phyloP scores from a whole-genome alignment of 1,140 invertebrate genomes.

The Sitophilus oryzae region DNA sequence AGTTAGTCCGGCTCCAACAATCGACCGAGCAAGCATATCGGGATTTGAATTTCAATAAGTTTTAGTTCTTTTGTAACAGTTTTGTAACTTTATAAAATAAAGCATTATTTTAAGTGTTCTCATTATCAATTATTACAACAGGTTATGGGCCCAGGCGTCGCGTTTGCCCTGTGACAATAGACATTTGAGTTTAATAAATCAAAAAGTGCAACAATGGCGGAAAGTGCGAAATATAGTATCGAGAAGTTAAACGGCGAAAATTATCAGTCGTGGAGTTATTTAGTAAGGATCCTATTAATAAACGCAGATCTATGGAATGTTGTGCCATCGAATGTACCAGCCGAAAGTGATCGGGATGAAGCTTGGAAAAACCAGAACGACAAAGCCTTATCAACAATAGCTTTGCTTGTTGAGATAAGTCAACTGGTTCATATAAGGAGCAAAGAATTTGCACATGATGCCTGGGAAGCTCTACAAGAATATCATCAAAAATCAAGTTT shows the following conservation, averaged over 20 bases:
- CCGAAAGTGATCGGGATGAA: background rate
- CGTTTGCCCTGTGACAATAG: too few relatives aligned
- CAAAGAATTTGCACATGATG: constrained; percentile 2
- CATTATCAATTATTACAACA: too few relatives aligned
- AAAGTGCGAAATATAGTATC: constrained; percentile 3
- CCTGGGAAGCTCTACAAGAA: constrained; percentile 9
- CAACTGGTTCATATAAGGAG: constrained; percentile 10
- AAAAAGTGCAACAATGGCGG: too few relatives aligned
- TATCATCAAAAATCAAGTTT: constrained; percentile 13
- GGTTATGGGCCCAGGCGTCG: too few relatives aligned
- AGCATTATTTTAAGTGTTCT: too few relatives aligned
- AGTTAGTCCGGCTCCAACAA: too few relatives aligned
- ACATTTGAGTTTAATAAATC: too few relatives aligned
- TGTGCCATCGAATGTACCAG: background rate
- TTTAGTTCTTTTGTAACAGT: too few relatives aligned
- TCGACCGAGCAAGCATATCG: too few relatives aligned
- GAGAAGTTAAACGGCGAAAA: constrained; percentile 6
- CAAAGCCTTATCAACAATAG: constrained; percentile 6
- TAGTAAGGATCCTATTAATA: constrained; percentile 2
- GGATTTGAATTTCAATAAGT: too few relatives aligned
- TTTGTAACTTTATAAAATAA: too few relatives aligned
- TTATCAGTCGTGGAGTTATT: constrained; percentile 2
- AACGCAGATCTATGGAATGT: constrained; percentile 5
- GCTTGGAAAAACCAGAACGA: constrained; percentile 7
- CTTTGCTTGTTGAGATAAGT: constrained; percentile 4